phyloP scores from a whole-genome alignment of 1,140 invertebrate species.

The Rhagoletis zephyria region DNA sequence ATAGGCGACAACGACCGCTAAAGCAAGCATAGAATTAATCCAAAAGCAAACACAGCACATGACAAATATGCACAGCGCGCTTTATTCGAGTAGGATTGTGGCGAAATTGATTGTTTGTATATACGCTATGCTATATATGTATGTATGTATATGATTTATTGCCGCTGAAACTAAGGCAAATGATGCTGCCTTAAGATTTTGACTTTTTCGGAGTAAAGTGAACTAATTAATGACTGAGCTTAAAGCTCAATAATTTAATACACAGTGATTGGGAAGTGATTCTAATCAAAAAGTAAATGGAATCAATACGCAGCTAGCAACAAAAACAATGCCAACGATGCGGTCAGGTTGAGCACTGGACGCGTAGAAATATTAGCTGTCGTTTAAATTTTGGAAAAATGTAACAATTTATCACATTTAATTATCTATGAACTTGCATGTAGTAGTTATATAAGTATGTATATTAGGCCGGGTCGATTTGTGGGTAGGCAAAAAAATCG shows the following conservation, averaged over 20 bases:
- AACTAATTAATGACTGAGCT: background rate
- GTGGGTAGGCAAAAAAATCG: no score
- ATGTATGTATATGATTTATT: constrained; percentile 3
- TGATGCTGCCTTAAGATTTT: background rate
- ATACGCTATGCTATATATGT: no score
- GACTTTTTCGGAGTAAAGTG: constrained; percentile 5
- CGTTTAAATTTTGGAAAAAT: background rate
- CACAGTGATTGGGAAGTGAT: background rate
- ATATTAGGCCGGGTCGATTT: no score
- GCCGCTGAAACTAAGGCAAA: background rate
- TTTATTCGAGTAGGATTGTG: background rate
- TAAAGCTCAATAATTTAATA: background rate
- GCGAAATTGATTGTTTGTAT: constrained; percentile 15
- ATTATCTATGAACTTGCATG: background rate
- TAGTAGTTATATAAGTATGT: no score
- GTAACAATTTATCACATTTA: constrained; percentile 18
- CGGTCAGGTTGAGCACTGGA: background rate
- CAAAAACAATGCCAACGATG: background rate
- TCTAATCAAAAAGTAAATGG: no score
- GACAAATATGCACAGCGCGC: background rate
- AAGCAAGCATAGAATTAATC: background rate
- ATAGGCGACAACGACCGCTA: background rate
- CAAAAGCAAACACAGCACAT: constrained; percentile 15
- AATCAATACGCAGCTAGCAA: no score
- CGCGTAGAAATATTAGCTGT: background rate